Evolutionary conservation across 2,113 vertebrate genomes (phyloP).

Genomic region (Alligator mississippiensis): DNA sequence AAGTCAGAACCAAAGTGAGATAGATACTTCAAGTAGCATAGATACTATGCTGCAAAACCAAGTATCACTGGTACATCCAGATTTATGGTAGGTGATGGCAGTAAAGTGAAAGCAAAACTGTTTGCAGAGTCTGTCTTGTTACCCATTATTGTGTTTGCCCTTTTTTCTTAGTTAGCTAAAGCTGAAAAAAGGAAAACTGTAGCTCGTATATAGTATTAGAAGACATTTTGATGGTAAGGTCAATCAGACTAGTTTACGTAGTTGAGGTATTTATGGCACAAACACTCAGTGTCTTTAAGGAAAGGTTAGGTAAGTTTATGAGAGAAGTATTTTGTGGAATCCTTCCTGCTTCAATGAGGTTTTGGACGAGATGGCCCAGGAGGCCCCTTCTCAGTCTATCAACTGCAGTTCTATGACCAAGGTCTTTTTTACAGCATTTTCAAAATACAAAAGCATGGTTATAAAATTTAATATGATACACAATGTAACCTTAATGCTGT

Average conservation of each 20-base stretch:
- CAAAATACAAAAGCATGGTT: constrained; percentile 64
- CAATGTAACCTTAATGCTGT: constrained; percentile 69
- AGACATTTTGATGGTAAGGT: constrained; percentile 50
- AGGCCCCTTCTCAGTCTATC: constrained; percentile 64
- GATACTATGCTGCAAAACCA: constrained; percentile 22
- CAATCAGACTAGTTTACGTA: constrained; percentile 54
- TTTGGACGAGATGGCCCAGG: constrained; percentile 70
- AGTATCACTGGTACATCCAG: constrained; percentile 31
- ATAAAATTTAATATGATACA: constrained; percentile 71
- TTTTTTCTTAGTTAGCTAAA: constrained; percentile 61
- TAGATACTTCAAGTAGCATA: constrained; percentile 31
- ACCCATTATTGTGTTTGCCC: constrained; percentile 57
- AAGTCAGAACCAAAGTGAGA: constrained; percentile 67
- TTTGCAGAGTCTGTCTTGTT: constrained; percentile 29
- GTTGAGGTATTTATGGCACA: constrained; percentile 63
- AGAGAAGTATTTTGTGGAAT: constrained; percentile 58
- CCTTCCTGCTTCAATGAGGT: constrained; percentile 64
- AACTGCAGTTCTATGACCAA: constrained; percentile 58
- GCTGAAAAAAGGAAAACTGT: constrained; percentile 64
- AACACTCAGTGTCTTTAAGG: constrained; percentile 69
- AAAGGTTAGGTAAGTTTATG: constrained; percentile 73
- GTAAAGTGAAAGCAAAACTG: constrained; percentile 46
- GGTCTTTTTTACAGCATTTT: constrained; percentile 59
- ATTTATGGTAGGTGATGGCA: constrained; percentile 60
- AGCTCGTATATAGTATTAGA: constrained; percentile 47